Evolutionary conservation across 1,140 invertebrate species (phyloP), one percentile per base, ranked within the genome.

Genomic region (Mylabris phalerata): DNA sequence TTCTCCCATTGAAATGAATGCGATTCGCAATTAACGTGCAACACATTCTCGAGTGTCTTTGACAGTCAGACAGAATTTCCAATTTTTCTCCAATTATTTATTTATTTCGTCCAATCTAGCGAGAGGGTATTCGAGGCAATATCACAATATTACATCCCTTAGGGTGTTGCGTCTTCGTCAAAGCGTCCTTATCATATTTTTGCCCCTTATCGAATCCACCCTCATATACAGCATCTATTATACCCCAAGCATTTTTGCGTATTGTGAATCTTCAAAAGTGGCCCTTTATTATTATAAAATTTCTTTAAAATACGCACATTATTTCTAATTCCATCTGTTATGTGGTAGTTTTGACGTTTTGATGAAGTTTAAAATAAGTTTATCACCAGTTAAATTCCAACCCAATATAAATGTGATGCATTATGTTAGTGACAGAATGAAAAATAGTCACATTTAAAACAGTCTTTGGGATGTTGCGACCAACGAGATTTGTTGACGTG

Each of bases 361-460:
- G 50, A 59, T 59, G 57, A 54, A 59, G 43, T 59, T 50, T 27
- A 45, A 49, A 58, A 52, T 59, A 59, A 59, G 26, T 59, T 59
- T 59, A 32, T 7, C 32, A 7, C 32, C 32, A 32, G 32, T 32
- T 32, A 32, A 32, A 32, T 32, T 32, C 7, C 32, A 5, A 49
- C 57, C 51, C 51, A 59, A 52, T 50, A 52, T 60, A 57, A 65
- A 62, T 55, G 50, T 60, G 59, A 65, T 60, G 63, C 61, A 65
- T 65, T 65, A 63, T 60, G 61, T 44, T 55, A 63, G 63, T 65
- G 64, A 66, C 64, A 66, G 58, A 40, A 66, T 66, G 64, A 66
- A 61, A 66, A 66, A 66, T 66, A 61, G 61, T 61, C 61, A 59
- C 61, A 55, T 66, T 65, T 54, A 54, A 54, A 32, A 46, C 42